Evolutionary conservation across 2,113 vertebrate species (phyloP).

Genomic region (Carassius gibelio): DNA sequence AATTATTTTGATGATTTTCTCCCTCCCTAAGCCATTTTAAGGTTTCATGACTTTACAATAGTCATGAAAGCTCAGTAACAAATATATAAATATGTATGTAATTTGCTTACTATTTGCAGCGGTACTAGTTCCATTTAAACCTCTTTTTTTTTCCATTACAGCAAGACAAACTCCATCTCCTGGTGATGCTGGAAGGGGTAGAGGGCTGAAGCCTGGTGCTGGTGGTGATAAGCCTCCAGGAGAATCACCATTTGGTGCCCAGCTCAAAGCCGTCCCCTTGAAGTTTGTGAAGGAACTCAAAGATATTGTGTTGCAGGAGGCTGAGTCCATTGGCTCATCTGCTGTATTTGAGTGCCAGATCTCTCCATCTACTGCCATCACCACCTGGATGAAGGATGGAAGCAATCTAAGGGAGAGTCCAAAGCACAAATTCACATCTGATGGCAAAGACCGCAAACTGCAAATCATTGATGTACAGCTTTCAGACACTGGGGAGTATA

Average conservation of each 20-base stretch:
- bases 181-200: constrained; percentile 85
- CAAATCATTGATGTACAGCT: constrained; percentile 96
- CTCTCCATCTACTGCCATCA: constrained; percentile 93
- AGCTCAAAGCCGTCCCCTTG: constrained; percentile 93
- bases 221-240: constrained; percentile 89
- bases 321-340: constrained; percentile 91
- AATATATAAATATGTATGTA: neutral
- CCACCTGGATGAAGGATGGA: constrained; percentile 95
- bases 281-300: constrained; percentile 97
- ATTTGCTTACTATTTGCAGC: neutral
- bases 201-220: constrained; percentile 86
- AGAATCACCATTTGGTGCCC: constrained; percentile 90
- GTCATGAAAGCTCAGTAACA: neutral
- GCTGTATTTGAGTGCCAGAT: constrained; percentile 96
- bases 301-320: constrained; percentile 90
- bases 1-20: neutral
- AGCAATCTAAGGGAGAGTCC: constrained; percentile 93
- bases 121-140: neutral
- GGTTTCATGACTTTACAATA: neutral
- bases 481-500: constrained; percentile 95
- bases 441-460: constrained; percentile 96
- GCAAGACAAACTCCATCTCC: constrained; percentile 95
- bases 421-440: constrained; percentile 94
- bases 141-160: constrained; percentile 68
- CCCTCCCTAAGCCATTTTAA: neutral